phyloP scores from a whole-genome alignment of 2,888 invertebrate species.

The Dicyrtomina minuta region DNA sequence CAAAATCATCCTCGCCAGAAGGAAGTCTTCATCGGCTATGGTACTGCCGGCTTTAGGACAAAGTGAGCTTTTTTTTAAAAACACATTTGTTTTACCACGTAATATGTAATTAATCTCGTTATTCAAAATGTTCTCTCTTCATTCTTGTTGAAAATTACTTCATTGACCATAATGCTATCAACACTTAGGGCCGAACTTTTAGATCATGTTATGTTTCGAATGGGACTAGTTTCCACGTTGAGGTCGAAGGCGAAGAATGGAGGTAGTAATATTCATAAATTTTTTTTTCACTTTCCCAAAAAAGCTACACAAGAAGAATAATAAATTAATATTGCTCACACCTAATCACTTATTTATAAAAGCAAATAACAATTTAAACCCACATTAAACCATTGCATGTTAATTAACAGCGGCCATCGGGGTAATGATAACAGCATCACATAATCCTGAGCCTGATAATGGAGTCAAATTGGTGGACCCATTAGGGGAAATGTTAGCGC shows the following conservation, averaged over 20 bases:
- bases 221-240: conserved; percentile 88
- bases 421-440: conserved; percentile 99
- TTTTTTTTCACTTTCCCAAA: too few species aligned
- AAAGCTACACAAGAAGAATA: background rate
- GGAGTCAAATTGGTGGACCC: conserved; percentile 96
- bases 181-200: conserved; percentile 78
- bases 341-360: too few species aligned
- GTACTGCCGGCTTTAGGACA: conserved; percentile 61
- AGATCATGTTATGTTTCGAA: conserved; percentile 89
- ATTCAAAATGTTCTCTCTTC: too few species aligned
- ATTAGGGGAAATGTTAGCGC: conserved; percentile 92
- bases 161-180: too few species aligned
- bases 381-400: too few species aligned
- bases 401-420: conserved; percentile 73
- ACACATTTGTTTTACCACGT: background rate
- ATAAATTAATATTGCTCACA: too few species aligned
- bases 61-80: conserved; percentile 55
- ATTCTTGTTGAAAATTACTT: too few species aligned
- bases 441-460: conserved; percentile 94
- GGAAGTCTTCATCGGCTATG: conserved; percentile 56
- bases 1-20: conserved; percentile 17
- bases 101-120: background rate
- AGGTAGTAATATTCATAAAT: conserved; percentile 54
- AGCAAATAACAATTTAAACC: too few species aligned
- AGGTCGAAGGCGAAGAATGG: conserved; percentile 81